phyloP scores from a whole-genome alignment of 2,113 vertebrate species.

The Panthera uncia region DNA sequence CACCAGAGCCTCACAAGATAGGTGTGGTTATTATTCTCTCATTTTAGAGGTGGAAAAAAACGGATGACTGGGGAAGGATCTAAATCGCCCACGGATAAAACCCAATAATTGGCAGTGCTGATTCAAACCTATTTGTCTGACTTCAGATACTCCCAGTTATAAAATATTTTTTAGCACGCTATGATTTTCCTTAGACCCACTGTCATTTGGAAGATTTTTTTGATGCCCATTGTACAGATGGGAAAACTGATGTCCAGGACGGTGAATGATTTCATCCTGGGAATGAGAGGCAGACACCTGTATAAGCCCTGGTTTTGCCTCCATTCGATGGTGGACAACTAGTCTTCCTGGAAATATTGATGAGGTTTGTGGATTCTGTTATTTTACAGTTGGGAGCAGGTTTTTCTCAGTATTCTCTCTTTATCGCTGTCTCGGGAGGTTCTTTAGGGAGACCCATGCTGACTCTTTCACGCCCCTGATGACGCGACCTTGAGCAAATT shows the following conservation, averaged over 20 bases:
- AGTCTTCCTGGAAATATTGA: neutral
- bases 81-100: neutral
- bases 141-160: neutral
- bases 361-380: neutral
- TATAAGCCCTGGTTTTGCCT: neutral
- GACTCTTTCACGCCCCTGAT: no score
- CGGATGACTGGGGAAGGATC: neutral
- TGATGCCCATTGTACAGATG: neutral
- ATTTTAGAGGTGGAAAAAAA: neutral
- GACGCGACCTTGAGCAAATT: neutral
- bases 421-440: neutral
- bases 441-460: neutral
- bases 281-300: neutral
- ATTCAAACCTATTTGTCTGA: neutral
- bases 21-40: neutral
- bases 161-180: neutral
- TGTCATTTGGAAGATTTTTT: neutral
- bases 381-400: neutral
- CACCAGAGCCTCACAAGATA: neutral
- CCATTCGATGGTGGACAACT: neutral
- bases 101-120: neutral
- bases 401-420: neutral
- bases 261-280: neutral
- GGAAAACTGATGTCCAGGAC: neutral
- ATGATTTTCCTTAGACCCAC: neutral